Evolutionary conservation across 2,888 invertebrate genomes (phyloP), one percentile per base, ranked within the genome.

Genomic region (Venustoraphidia nigricollis): DNA sequence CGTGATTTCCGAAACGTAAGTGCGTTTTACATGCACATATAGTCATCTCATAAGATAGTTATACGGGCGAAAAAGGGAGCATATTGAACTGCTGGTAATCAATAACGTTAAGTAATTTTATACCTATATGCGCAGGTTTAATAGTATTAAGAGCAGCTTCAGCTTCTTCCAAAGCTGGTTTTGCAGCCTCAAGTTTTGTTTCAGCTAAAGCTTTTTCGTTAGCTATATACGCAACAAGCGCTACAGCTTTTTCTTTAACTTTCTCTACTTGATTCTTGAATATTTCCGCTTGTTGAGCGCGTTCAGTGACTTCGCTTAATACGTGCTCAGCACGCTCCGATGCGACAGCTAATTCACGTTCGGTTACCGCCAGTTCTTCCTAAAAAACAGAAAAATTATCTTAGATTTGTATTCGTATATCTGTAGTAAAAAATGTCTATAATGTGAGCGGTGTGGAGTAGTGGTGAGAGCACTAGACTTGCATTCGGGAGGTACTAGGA

Each of bases 241-340:
- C 81, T 66, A 96, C 93, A 1, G 96, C 95, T 64, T 92, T 93
- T 65, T 95, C 94, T 64, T 95, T 95, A 0, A 94, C 94, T 57
- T 85, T 87, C 66, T 93, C 89, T 14, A 96, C 95, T 70, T 94
- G 90, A 65, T 93, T 90, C 63, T 95, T 94, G 9, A 92, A 91
- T 39, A 85, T 84, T 70, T 96, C 95, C 1, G 96, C 95, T 66
- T 95, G 94, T 76, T 85, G 85, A 2, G 95, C 95, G 57, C 91
- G 75, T 59, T 90, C 88, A 1, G 94, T 94, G 1, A 96, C 95
- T 69, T 92, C 92, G 47, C 83, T 75, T 44, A 93, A 66, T 10
- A 91, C 91, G 36, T 81, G 77, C 62, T 89, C 94, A 0, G 95
- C 94, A 64, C 90, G 90, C 64, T 90, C 82, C 2, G 93, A 93